These are phyloP conservation scores for Cyanoramphus novaezelandiae DNA, from an alignment of 2,113 vertebrate species.

Conservation along the genomic window DNA sequence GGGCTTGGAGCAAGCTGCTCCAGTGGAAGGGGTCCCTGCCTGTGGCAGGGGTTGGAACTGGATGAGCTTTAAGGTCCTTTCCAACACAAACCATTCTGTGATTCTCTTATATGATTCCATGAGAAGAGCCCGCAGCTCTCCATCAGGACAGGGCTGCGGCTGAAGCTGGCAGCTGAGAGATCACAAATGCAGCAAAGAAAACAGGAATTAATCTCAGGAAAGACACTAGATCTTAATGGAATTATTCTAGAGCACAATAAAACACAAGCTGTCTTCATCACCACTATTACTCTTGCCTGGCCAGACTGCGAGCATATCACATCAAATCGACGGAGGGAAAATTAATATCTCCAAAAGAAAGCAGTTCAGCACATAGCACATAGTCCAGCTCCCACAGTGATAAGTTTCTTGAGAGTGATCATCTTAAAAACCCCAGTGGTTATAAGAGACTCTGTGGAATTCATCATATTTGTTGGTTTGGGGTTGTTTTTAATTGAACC, in stretches of 20 bases:
- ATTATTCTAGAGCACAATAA: conserved; percentile 32
- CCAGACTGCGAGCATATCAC: background rate
- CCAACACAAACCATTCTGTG: background rate
- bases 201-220: background rate
- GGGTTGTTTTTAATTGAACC: background rate
- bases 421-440: conserved; percentile 14
- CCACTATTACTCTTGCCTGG: background rate
- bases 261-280: conserved; percentile 23
- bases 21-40: background rate
- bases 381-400: background rate
- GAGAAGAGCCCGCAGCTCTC: rapidly evolving
- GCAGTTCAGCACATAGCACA: background rate
- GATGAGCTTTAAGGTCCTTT: background rate
- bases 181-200: background rate
- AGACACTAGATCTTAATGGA: background rate
- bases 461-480: background rate
- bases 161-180: background rate
- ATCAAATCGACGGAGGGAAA: background rate
- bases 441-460: background rate
- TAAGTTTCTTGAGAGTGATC: background rate
- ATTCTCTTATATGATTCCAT: background rate
- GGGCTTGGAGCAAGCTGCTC: background rate
- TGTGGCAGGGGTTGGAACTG: rapidly evolving
- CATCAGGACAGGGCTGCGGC: rapidly evolving
- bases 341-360: conserved; percentile 23